Base-by-base conservation (phyloP, 2,888 invertebrate genomes). In the Pollenia labialis region DNA sequence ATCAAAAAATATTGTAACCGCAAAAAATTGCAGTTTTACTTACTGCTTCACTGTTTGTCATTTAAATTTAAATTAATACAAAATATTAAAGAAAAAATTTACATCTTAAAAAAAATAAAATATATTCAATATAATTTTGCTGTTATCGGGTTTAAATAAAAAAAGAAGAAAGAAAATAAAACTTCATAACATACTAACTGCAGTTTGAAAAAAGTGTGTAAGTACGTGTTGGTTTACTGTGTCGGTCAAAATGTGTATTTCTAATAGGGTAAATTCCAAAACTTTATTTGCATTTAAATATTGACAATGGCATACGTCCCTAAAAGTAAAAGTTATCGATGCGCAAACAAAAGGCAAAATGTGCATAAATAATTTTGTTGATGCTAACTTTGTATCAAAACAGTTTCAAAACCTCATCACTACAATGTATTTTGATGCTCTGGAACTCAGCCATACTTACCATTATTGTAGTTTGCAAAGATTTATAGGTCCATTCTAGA, bases 1-100 rank as follows among this genome's bases (percentile, higher is more conserved):
- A 66, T 74, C 66, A 66, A 81, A 68, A 58, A 52, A 48, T 56
- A 66, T 68, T 72, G 46, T 69, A 76, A 82, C 82, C 82, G 58
- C 82, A 82, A 82, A 60, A 18, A 74, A 58, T 64, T 74, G 42
- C 50, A 68, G 40, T 64, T 66, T 75, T 66, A 18, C 18, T 32
- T 66, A 18, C 18, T 32, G 71, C 56, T 74, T 71, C 16, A 60
- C 16, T 62, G 44, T 80, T 71, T 64, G 11, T 54, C 56, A 66
- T 48, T 68, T 71, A 48, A 79, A 66, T 32, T 46, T 46, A 54
- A 23, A 23, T 32, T 4, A 58, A 44, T 46, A 46, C 8, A 9
- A 76, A 32, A 14, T 32, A 46, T 3, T 8, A 14, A n/a, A 48
- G 32, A 32, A 60, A 62, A 44, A 14, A 58, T 58, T 48, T 48